Evolutionary conservation across 1,140 invertebrate species (phyloP).

Genomic region (Pseudobourletiella spinata): DNA sequence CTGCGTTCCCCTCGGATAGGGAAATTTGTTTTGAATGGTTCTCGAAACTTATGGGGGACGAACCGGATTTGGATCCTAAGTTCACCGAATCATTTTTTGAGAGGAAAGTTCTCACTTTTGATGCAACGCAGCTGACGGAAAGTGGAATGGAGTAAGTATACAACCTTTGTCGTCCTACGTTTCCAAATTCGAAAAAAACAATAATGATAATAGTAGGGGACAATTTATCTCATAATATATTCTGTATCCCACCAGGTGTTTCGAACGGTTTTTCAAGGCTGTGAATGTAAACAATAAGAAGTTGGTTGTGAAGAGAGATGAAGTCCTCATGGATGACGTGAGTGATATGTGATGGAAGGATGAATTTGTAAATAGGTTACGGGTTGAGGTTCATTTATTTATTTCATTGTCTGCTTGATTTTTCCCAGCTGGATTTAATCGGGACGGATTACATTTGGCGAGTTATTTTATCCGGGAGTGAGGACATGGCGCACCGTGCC

Average conservation of each 20-base stretch:
- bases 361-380: no score
- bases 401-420: neutral
- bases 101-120: conserved; percentile 84
- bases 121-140: conserved; percentile 84
- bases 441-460: conserved; percentile 95
- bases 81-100: conserved; percentile 96
- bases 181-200: no score
- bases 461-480: conserved; percentile 58
- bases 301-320: conserved; percentile 71
- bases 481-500: conserved; percentile 84
- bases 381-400: no score
- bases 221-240: no score
- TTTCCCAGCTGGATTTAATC: conserved; percentile 61
- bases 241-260: no score
- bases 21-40: conserved; percentile 99
- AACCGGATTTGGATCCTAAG: conserved; percentile 91
- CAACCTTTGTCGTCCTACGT: no score
- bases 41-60: conserved; percentile 95
- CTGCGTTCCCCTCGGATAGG: conserved; percentile 80
- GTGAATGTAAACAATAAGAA: conserved; percentile 94
- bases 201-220: no score
- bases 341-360: conserved; percentile 5
- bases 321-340: conserved; percentile 68
- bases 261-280: conserved; percentile 91
- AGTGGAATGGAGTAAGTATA: conserved; percentile 77